Conservation (phyloP, 2,113 vertebrate species). For the Turdus rufiventris region DNA sequence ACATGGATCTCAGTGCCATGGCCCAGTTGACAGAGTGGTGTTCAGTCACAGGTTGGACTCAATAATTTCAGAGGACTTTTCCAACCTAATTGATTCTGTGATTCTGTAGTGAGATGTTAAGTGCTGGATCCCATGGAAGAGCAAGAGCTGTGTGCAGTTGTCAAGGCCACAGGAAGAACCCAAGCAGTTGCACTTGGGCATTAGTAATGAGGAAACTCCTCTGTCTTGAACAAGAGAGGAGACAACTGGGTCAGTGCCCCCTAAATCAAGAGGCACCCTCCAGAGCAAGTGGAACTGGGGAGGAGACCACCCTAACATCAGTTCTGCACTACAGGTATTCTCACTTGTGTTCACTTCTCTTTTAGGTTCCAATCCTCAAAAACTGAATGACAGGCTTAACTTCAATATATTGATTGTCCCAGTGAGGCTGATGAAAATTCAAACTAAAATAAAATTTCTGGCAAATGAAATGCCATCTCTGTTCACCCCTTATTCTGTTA, state of each 20-base stretch:
- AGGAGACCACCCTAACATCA: not conserved
- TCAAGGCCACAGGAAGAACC: not conserved
- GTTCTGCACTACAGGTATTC: not conserved
- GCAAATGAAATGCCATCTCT: not conserved
- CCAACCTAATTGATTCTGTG: not conserved
- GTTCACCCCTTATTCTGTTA: not conserved
- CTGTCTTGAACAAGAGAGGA: not conserved
- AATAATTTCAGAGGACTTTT: not conserved
- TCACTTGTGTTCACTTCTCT: not conserved
- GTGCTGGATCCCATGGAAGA: not conserved
- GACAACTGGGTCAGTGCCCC: not conserved
- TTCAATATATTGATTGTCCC: not conserved
- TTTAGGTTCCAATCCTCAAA: not conserved
- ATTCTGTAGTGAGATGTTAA: not conserved
- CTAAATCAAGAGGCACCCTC: not conserved
- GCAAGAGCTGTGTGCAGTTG: accelerated
- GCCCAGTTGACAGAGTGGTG: not conserved
- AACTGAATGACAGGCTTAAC: not conserved
- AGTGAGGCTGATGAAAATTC: not conserved
- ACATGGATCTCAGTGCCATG: not conserved
- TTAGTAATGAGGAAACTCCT: not conserved
- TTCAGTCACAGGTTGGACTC: accelerated
- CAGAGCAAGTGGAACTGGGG: not conserved
- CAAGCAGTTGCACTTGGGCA: not conserved
- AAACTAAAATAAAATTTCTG: not conserved